Percentiles rank a stretch among this genome's conserved stretches.
Conservation (phyloP, 2,113 vertebrate species). For the Lophius piscatorius region DNA sequence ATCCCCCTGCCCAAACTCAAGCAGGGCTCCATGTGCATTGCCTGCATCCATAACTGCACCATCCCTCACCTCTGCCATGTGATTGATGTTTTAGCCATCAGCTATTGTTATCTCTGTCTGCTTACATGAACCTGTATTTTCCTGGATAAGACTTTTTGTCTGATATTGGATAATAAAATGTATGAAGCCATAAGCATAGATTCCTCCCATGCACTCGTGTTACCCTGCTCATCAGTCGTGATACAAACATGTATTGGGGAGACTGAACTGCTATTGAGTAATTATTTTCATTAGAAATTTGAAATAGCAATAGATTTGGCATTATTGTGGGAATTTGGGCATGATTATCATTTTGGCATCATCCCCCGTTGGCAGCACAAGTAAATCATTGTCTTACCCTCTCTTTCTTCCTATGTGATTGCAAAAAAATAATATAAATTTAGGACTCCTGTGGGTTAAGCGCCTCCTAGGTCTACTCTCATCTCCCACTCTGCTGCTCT, state of each 20-base stretch:
- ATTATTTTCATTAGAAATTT: constrained; percentile 69
- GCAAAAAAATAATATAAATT: constrained; percentile 45
- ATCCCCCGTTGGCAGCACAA: constrained; percentile 49
- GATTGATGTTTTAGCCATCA: too few relatives aligned
- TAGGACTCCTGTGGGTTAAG: constrained; percentile 47
- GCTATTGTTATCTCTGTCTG: too few relatives aligned
- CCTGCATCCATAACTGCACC: too few relatives aligned
- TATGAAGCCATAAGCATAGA: too few relatives aligned
- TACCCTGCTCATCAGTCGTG: too few relatives aligned
- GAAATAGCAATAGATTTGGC: constrained; percentile 71
- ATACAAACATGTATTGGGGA: constrained; percentile 63
- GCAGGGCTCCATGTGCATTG: too few relatives aligned
- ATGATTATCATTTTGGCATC: constrained; percentile 74
- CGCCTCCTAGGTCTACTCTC: constrained; percentile 44
- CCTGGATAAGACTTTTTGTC: too few relatives aligned
- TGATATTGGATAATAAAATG: too few relatives aligned
- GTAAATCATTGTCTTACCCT: constrained; percentile 51
- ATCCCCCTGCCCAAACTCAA: too few relatives aligned
- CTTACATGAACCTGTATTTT: too few relatives aligned
- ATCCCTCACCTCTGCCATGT: too few relatives aligned
- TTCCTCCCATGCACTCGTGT: too few relatives aligned
- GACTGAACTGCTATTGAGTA: constrained; percentile 71
- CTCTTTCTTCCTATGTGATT: constrained; percentile 35
- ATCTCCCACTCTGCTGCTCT: constrained; percentile 40
- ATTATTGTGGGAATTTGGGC: constrained; percentile 54